Conservation (phyloP, 2,888 invertebrate genomes). For the Apocheima hispidaria region DNA sequence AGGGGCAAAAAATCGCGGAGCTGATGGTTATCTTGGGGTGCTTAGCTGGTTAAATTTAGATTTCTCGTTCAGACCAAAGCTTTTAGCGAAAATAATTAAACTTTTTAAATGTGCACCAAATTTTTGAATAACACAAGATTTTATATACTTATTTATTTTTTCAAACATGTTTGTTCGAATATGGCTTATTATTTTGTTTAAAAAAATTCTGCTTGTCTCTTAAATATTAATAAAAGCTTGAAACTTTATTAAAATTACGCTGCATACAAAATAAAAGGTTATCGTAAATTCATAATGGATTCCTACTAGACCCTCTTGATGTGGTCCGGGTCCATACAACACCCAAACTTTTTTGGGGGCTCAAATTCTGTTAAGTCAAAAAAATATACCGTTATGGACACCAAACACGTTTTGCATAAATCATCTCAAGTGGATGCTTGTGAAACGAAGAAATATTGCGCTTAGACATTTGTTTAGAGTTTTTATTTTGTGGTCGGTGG, state of each 20-base stretch:
- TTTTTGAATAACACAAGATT: too few relatives aligned
- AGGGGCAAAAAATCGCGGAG: constrained; percentile 49
- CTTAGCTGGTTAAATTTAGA: constrained; percentile 9
- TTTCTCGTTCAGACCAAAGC: too few relatives aligned
- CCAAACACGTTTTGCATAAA: constrained; percentile 75
- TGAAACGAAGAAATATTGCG: constrained; percentile 51
- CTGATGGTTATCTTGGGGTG: constrained; percentile 46
- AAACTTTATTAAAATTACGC: not conserved
- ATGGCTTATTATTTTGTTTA: too few relatives aligned
- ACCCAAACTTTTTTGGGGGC: constrained; percentile 48
- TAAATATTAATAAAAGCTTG: not conserved
- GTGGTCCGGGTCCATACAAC: constrained; percentile 40
- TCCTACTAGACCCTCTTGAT: constrained; percentile 38
- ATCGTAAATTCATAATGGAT: constrained; percentile 36
- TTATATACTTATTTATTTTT: too few relatives aligned
- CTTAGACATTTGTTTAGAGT: constrained; percentile 50
- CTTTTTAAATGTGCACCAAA: too few relatives aligned
- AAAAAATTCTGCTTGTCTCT: too few relatives aligned
- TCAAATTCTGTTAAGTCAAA: constrained; percentile 52
- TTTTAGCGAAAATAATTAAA: too few relatives aligned
- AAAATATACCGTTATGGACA: constrained; percentile 75
- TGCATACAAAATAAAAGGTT: not conserved
- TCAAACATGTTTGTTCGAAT: too few relatives aligned
- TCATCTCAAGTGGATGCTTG: constrained; percentile 71
- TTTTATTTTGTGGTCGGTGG: constrained; percentile 5